These are phyloP conservation scores for Ornithoptera priamus DNA, from an alignment of 2,888 invertebrate genomes.

Conservation along the genomic window DNA sequence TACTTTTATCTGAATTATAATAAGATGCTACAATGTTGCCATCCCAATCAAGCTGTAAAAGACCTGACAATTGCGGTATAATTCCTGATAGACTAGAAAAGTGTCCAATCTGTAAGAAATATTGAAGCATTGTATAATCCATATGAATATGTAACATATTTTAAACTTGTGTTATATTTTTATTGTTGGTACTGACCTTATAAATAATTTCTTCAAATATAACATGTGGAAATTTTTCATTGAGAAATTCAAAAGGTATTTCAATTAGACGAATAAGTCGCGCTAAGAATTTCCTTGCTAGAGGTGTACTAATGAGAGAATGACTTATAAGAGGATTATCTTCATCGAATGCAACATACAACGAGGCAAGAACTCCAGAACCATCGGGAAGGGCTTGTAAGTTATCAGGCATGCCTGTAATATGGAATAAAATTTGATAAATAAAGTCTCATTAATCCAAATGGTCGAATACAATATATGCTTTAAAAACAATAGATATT, in stretches of 20 bases:
- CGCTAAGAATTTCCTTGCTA: conserved; percentile 82
- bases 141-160: background rate
- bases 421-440: background rate
- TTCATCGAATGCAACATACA: conserved; percentile 77
- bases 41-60: conserved; percentile 84
- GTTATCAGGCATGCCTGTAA: conserved; percentile 83
- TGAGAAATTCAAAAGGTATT: conserved; percentile 81
- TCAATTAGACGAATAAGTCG: conserved; percentile 81
- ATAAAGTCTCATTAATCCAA: background rate
- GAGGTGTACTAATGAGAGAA: conserved; percentile 81
- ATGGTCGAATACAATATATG: background rate
- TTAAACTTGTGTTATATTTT: background rate
- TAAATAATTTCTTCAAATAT: conserved; percentile 82
- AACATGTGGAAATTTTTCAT: conserved; percentile 83
- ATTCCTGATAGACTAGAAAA: conserved; percentile 72
- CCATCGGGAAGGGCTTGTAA: conserved; percentile 76
- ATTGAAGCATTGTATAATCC: conserved; percentile 2
- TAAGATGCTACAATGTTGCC: conserved; percentile 86
- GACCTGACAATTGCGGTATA: conserved; percentile 70
- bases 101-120: conserved; percentile 81
- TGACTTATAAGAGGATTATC: conserved; percentile 79
- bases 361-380: conserved; percentile 84
- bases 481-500: conserved; percentile 1
- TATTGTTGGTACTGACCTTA: conserved; percentile 66
- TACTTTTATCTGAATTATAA: conserved; percentile 80